phyloP scores from a whole-genome alignment of 2,888 invertebrate genomes.

The Lampropteryx suffumata region DNA sequence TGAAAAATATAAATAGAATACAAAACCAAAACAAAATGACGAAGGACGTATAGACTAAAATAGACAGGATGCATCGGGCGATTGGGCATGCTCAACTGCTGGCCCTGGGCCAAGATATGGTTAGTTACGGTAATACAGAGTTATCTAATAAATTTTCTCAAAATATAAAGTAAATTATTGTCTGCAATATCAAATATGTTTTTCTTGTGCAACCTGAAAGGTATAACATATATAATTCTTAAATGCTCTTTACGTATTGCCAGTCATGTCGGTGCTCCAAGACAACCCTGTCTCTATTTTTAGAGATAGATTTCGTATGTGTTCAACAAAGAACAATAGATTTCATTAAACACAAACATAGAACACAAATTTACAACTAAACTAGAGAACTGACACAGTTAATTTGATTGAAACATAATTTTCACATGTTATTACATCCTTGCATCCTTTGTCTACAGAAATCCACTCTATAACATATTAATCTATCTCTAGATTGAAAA shows the following conservation, averaged over 20 bases:
- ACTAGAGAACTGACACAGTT: constrained; percentile 12
- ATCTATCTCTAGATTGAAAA: constrained; percentile 32
- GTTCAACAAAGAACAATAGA: not conserved
- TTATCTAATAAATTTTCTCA: constrained; percentile 30
- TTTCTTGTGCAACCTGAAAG: no score
- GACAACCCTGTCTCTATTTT: no score
- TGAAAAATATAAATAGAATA: constrained; percentile 53
- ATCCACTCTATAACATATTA: constrained; percentile 46
- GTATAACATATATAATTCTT: no score
- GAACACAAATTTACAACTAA: constrained; percentile 11
- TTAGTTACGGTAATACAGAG: constrained; percentile 42
- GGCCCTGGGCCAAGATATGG: constrained; percentile 57
- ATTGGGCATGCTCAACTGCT: constrained; percentile 54
- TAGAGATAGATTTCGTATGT: no score
- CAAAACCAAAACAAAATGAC: constrained; percentile 57
- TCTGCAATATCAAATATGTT: not conserved
- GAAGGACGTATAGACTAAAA: constrained; percentile 67
- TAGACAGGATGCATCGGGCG: constrained; percentile 68
- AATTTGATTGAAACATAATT: constrained; percentile 4
- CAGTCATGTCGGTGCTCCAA: no score
- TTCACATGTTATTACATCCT: not conserved
- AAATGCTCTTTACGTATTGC: no score
- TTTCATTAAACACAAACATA: constrained; percentile 9
- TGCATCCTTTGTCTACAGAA: constrained; percentile 33
- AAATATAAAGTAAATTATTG: constrained; percentile 49